Evolutionary conservation across 2,797 vertebrate species (phyloP), one percentile per base, ranked within the genome.

Genomic region (Amniataba percoides): DNA sequence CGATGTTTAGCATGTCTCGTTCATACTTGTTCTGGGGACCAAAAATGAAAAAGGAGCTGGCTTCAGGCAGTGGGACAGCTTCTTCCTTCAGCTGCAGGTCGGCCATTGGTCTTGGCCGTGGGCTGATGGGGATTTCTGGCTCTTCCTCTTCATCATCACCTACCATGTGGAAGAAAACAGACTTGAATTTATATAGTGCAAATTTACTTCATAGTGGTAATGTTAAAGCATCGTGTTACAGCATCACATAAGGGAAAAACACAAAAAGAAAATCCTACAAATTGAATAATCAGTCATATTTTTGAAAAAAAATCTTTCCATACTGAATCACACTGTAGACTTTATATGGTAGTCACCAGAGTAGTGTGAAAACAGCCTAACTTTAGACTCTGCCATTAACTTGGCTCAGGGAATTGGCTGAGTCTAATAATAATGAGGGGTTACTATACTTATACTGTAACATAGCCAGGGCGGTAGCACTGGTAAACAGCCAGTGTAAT

Each of bases 141-240:
- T 99, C 98, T n/a, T 95, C 97, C 90, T 99, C 98, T 57, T 99
- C 98, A 15, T 99, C 98, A 0, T 99, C 98, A 81, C 98, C 98
- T 99, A 19, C 1, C 34, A 42, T 16, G 49, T 40, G 27, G 42
- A 75, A 0, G 3, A 51, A 68, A 74, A 31, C 7, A 65, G 10
- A 46, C 3, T 52, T n/a, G 49, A 39, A 16, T 7, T n/a, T 45
- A 11, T 25, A 15, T 6, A 52, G 46, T 56, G 11, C 16, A 48
- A 4, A 25, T 63, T 8, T 25, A 19, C 5, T 46, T 40, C 15
- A 1, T 63, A 18, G 27, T n/a, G 36, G 21, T 67, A 2, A 51
- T 42, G 40, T 48, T n/a, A 55, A 11, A 67, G 40, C 5, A 2
- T 67, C 2, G 46, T 42, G 40, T 48, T n/a, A 55, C 14, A 67